Conservation (phyloP, 1,140 invertebrate species). For the Micrasema minimum region DNA sequence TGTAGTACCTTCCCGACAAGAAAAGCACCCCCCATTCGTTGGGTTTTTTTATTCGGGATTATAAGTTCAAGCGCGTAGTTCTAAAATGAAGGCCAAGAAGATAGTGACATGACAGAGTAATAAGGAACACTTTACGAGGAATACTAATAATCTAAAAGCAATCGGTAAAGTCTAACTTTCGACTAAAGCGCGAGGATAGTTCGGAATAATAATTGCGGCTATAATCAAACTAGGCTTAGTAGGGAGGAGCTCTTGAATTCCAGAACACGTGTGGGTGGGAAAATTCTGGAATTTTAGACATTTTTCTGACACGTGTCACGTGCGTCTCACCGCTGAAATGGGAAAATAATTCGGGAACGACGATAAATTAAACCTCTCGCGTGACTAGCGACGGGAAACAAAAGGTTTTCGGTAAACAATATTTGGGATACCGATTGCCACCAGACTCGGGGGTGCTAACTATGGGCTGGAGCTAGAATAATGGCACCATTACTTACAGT, state of each 20-base stretch:
- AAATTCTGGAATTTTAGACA: neutral
- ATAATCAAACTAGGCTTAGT: neutral
- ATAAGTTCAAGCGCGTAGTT: neutral
- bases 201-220: neutral
- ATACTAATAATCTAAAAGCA: neutral
- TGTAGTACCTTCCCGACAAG: neutral
- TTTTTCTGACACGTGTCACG: neutral
- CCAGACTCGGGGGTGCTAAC: neutral
- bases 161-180: neutral
- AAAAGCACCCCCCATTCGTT: neutral
- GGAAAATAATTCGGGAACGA: constrained; percentile 19
- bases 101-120: neutral
- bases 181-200: neutral
- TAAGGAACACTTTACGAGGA: neutral
- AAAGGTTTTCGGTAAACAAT: constrained; percentile 3
- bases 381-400: neutral
- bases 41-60: neutral
- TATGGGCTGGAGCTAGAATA: neutral
- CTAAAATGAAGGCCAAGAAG: neutral
- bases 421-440: neutral
- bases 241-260: neutral
- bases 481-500: no score
- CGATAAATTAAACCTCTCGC: constrained; percentile 29
- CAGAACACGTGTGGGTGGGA: neutral
- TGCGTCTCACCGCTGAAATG: neutral